These are phyloP conservation scores for Eira barbara DNA, from an alignment of 2,113 vertebrate species.

Conservation along the genomic window DNA sequence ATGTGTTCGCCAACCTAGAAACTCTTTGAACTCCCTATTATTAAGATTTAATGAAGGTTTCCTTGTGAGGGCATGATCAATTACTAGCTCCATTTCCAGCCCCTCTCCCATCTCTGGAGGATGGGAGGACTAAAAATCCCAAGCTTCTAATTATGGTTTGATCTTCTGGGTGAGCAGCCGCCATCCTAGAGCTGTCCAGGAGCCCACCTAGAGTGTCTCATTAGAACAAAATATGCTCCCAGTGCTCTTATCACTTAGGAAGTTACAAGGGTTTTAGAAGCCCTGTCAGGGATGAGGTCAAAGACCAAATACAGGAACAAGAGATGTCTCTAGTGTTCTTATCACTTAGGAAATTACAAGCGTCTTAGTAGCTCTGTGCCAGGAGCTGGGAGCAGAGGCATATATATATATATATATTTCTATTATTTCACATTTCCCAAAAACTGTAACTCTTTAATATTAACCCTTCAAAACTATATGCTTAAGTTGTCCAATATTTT, in stretches of 20 bases:
- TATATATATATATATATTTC: neutral
- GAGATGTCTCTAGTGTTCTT: neutral
- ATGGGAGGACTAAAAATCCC: neutral
- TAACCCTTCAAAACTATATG: neutral
- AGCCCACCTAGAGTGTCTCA: neutral
- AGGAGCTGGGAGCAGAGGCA: neutral
- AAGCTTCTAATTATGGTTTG: neutral
- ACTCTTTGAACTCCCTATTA: too few relatives aligned
- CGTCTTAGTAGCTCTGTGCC: neutral
- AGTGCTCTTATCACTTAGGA: neutral
- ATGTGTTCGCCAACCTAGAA: neutral
- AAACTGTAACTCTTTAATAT: neutral
- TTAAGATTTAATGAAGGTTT: neutral
- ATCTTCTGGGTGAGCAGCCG: neutral
- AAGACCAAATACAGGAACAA: neutral
- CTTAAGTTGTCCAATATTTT: neutral
- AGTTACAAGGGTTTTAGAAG: neutral
- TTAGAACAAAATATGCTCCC: neutral
- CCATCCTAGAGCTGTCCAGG: neutral
- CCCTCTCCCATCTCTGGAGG: neutral
- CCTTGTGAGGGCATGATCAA: neutral
- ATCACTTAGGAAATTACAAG: neutral
- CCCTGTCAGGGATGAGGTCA: neutral
- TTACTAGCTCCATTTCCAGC: neutral
- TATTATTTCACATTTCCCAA: neutral